These are phyloP conservation scores for Pterostichus madidus DNA, from an alignment of 2,888 invertebrate species.

Conservation along the genomic window DNA sequence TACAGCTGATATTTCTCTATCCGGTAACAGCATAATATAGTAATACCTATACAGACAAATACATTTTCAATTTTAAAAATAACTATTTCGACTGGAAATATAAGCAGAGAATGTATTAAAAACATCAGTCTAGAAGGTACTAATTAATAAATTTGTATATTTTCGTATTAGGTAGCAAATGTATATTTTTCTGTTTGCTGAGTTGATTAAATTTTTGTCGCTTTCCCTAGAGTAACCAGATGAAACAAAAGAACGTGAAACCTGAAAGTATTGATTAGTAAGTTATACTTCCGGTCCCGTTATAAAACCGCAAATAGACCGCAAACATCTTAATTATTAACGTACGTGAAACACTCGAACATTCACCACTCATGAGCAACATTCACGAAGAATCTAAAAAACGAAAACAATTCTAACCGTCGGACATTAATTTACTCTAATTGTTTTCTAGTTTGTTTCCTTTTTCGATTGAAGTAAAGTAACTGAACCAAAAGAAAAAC, in stretches of 20 bases:
- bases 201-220: not conserved
- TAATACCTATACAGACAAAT: too few species aligned
- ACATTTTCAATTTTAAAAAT: too few species aligned
- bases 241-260: not conserved
- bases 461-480: constrained; percentile 9
- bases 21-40: too few species aligned
- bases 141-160: too few species aligned
- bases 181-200: not conserved
- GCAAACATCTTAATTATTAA: constrained; percentile 15
- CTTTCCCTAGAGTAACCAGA: not conserved
- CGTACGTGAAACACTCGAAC: not conserved
- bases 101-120: too few species aligned
- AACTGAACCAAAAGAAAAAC: not conserved
- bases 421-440: constrained; percentile 30
- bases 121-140: too few species aligned
- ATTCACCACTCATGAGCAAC: not conserved
- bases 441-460: constrained; percentile 19
- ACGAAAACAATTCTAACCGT: not conserved
- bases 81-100: too few species aligned
- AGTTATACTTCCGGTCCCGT: not conserved
- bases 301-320: constrained; percentile 17
- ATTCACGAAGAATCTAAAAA: constrained; percentile 20
- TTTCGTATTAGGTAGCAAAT: not conserved
- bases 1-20: too few species aligned
- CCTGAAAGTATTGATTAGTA: constrained; percentile 26